These are phyloP conservation scores for Rallus crepitans DNA, from an alignment of 2,797 vertebrate genomes.

Conservation along the genomic window DNA sequence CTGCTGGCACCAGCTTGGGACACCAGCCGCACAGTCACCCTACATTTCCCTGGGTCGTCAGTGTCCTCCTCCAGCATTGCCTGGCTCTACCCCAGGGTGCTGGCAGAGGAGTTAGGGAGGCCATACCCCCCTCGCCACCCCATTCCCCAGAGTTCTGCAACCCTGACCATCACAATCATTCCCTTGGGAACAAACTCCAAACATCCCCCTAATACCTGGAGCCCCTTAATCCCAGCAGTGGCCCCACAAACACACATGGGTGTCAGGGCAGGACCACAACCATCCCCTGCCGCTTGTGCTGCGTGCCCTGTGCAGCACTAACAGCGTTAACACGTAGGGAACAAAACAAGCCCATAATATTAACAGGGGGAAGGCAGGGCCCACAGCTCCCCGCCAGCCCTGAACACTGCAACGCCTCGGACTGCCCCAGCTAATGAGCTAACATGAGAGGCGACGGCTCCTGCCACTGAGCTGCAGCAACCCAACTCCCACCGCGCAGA, in stretches of 20 bases:
- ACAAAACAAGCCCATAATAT: background rate
- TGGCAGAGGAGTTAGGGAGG: too few relatives aligned
- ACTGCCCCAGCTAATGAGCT: background rate
- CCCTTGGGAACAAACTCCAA: background rate
- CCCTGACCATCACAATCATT: background rate
- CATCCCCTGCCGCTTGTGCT: background rate
- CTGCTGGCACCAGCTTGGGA: fast-evolving
- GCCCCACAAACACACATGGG: background rate
- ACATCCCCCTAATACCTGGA: fast-evolving
- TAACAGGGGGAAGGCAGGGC: background rate
- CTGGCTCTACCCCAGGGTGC: background rate
- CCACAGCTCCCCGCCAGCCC: background rate
- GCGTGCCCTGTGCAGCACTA: background rate
- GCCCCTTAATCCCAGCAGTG: background rate
- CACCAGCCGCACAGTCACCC: fast-evolving
- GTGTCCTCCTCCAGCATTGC: background rate
- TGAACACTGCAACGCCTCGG: background rate
- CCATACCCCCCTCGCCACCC: background rate
- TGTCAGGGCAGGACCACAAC: background rate
- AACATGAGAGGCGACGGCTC: background rate
- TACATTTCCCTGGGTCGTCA: background rate
- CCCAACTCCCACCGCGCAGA: background rate
- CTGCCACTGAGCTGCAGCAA: conserved; percentile 11
- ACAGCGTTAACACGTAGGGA: fast-evolving
- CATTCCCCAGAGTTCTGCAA: background rate